Percentiles rank a stretch among this genome's conserved stretches.
Evolutionary conservation across 2,797 vertebrate species (phyloP).

Genomic region (Oreortyx pictus): DNA sequence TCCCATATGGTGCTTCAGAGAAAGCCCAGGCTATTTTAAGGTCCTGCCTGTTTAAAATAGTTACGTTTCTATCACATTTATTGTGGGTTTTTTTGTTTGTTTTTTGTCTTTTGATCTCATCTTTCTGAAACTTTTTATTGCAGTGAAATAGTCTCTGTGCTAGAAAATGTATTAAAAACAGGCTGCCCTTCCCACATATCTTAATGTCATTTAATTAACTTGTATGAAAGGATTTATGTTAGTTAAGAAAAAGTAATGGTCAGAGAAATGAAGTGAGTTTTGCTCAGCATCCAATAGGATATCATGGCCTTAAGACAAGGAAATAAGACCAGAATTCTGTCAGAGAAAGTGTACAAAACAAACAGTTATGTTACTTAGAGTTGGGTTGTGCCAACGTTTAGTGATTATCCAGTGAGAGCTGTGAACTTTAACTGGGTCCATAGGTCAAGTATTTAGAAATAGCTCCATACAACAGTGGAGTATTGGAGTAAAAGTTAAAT

Average conservation of each 20-base stretch:
- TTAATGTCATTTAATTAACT: not conserved
- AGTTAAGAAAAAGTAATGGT: not conserved
- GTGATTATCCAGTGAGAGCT: not conserved
- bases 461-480: not conserved
- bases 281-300: not conserved
- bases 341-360: not conserved
- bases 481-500: not conserved
- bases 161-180: not conserved
- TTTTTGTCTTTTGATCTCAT: not conserved
- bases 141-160: not conserved
- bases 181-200: not conserved
- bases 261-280: not conserved
- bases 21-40: not conserved
- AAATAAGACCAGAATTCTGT: not conserved
- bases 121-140: not conserved
- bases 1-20: not conserved
- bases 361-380: not conserved
- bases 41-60: not conserved
- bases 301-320: rapidly evolving
- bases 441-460: not conserved
- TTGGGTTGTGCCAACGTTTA: not conserved
- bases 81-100: not conserved
- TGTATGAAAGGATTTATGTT: not conserved
- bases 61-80: not conserved
- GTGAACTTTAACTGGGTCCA: not conserved